A percentile compares a stretch with the other conserved stretches of the same genome.
These are phyloP conservation scores for Lichenostomus cassidix DNA, from an alignment of 2,113 vertebrate genomes.

Conservation along the genomic window DNA sequence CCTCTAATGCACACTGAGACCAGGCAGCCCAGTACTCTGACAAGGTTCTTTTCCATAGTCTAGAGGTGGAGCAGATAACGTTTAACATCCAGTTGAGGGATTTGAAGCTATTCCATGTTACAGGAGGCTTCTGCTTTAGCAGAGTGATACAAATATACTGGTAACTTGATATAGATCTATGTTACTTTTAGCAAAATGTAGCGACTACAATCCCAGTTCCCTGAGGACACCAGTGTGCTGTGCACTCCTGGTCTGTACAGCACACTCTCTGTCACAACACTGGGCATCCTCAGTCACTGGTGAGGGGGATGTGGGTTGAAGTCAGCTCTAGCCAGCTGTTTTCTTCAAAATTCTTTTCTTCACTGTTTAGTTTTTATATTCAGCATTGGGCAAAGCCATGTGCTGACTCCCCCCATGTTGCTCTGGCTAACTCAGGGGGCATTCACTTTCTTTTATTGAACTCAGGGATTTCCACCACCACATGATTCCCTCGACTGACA, in stretches of 20 bases:
- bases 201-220: background rate
- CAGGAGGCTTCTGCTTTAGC: background rate
- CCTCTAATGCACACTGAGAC: background rate
- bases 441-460: background rate
- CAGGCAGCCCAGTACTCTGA: background rate
- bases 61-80: background rate
- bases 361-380: background rate
- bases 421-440: background rate
- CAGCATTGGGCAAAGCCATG: background rate
- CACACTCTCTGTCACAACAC: accelerated
- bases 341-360: background rate
- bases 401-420: background rate
- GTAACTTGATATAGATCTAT: background rate
- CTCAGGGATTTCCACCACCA: background rate
- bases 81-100: background rate
- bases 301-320: background rate
- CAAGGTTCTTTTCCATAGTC: background rate
- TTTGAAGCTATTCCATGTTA: background rate
- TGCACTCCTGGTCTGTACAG: background rate
- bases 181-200: background rate
- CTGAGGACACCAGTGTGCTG: background rate
- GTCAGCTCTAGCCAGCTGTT: background rate
- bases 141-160: background rate
- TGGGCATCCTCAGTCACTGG: background rate
- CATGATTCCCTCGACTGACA: background rate